These are phyloP conservation scores for Synanthedon andrenaeformis DNA, from an alignment of 2,888 invertebrate genomes.

Conservation along the genomic window DNA sequence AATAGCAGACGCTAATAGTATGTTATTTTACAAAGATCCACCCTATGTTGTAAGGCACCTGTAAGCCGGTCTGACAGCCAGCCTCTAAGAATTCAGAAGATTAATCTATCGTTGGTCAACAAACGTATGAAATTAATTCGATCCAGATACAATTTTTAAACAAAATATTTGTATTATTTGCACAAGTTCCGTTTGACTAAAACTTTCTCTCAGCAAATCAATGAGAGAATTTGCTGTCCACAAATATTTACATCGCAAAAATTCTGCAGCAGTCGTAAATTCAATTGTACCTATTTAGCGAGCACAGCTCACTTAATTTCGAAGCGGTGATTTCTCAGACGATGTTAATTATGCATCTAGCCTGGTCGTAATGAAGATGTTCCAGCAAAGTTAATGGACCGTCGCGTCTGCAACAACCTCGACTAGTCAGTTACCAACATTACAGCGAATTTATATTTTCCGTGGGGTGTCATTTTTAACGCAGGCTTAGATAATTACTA, in stretches of 20 bases:
- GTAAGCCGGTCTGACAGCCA: no score
- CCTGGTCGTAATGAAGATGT: slow-evolving; percentile 15
- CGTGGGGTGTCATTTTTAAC: not conserved
- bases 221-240: no score
- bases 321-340: slow-evolving; percentile 7
- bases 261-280: slow-evolving; percentile 6
- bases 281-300: slow-evolving; percentile 4
- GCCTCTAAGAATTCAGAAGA: no score
- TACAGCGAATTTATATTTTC: slow-evolving; percentile 11
- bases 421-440: slow-evolving; percentile 5
- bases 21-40: no score
- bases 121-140: no score
- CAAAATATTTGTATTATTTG: no score
- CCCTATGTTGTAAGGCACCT: no score
- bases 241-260: not conserved
- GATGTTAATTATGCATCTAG: slow-evolving; percentile 14
- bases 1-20: no score
- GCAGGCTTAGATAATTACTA: not conserved
- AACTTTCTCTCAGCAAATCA: no score
- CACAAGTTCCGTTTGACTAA: no score
- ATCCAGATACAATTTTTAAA: no score
- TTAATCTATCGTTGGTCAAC: no score
- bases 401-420: slow-evolving; percentile 4
- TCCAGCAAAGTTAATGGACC: slow-evolving; percentile 11
- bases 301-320: slow-evolving; percentile 3